Conservation (phyloP, 2,113 vertebrate genomes). For the Indicator maculatus region DNA sequence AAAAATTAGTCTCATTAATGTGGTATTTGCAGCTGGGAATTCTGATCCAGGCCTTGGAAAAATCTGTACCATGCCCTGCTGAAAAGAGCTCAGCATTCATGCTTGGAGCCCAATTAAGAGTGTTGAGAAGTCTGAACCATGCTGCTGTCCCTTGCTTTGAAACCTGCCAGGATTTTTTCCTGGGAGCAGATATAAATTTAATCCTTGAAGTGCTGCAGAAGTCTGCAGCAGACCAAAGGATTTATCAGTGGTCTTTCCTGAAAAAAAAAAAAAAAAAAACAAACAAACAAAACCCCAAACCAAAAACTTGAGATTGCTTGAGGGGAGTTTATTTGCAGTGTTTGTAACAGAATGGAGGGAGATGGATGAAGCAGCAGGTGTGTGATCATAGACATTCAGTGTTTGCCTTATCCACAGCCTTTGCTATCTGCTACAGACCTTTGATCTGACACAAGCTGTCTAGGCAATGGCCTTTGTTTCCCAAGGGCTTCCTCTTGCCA, state of each 20-base stretch:
- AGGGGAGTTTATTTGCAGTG: not conserved
- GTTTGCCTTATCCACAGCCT: not conserved
- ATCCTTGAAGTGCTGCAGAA: not conserved
- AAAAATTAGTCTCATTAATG: not conserved
- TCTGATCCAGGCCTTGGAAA: not conserved
- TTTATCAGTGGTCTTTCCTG: not conserved
- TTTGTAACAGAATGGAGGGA: not conserved
- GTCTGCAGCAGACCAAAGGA: not conserved
- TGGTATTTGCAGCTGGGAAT: not conserved
- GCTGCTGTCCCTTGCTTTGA: not conserved
- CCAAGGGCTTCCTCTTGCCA: not conserved
- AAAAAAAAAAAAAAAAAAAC: not conserved
- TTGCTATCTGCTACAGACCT: not conserved
- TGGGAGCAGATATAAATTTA: not conserved
- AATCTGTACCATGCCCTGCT: not conserved
- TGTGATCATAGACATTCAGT: not conserved
- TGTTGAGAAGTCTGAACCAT: not conserved
- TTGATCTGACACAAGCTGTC: not conserved
- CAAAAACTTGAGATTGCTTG: not conserved
- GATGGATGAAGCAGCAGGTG: not conserved
- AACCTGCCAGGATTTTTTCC: not conserved
- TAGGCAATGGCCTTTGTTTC: not conserved
- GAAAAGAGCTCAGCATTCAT: not conserved
- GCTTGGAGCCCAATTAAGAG: not conserved
- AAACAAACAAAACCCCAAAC: too few species aligned